Evolutionary conservation across 2,113 vertebrate species (phyloP).

Genomic region (Oryzias celebensis): DNA sequence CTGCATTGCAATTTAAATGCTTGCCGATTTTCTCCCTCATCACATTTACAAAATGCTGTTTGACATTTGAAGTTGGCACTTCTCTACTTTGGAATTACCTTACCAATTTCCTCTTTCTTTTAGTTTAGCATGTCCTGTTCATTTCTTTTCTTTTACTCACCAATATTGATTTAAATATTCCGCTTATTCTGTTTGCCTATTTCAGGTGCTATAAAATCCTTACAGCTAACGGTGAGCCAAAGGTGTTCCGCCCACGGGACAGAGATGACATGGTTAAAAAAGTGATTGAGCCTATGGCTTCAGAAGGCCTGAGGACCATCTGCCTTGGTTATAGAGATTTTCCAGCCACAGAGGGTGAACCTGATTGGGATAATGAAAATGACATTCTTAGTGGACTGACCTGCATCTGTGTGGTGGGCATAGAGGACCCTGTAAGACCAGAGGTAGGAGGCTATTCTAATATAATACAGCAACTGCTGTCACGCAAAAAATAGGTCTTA

Average conservation of each 20-base stretch:
- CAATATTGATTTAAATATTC: neutral
- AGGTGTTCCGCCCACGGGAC: conserved; percentile 93
- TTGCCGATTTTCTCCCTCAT: conserved; percentile 12
- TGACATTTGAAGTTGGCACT: neutral
- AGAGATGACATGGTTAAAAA: conserved; percentile 93
- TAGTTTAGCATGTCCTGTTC: neutral
- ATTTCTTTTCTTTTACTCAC: neutral
- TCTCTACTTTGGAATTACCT: neutral
- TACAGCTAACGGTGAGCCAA: conserved; percentile 88
- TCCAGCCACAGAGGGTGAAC: conserved; percentile 87
- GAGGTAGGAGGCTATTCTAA: conserved; percentile 78
- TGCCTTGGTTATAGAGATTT: conserved; percentile 96
- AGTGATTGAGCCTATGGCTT: conserved; percentile 98
- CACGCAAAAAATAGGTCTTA: too few species aligned
- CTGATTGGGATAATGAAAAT: conserved; percentile 96
- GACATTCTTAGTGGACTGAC: conserved; percentile 93
- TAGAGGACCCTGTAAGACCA: conserved; percentile 96
- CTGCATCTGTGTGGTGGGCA: conserved; percentile 94
- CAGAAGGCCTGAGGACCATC: conserved; percentile 96
- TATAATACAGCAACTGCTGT: too few species aligned
- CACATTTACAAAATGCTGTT: conserved; percentile 1
- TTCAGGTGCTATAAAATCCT: conserved; percentile 94
- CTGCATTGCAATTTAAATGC: conserved; percentile 30
- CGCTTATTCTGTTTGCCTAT: neutral
- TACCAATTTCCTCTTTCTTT: neutral